Evolutionary conservation across 1,140 invertebrate genomes (phyloP), one percentile per base, ranked within the genome.

Genomic region (Ceratoteleas bidentatus): DNA sequence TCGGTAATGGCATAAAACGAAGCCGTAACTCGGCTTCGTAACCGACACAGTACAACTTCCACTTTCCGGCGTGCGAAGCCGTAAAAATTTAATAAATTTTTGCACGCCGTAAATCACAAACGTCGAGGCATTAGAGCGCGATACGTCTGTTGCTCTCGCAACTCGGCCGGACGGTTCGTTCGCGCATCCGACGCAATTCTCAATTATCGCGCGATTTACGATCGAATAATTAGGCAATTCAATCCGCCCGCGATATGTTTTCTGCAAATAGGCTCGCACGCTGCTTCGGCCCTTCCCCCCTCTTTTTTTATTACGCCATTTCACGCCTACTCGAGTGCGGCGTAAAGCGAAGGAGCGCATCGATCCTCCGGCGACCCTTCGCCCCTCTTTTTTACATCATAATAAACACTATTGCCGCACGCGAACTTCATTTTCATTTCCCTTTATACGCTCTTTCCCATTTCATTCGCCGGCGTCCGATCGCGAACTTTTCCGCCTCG

Each of bases 241-340:
- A 64, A 58, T 58, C 43, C 7, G 16, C 32, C 14, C 36, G 24
- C 60, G 24, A 47, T 49, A 50, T 49, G 53, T 58, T 75, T 75
- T 53, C 53, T 15, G 38, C 33, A 54, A 50, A 68, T 61, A 34
- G 62, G 33, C 7, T 13, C 36, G 36, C 47, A 43, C 52, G 36
- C 36, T 54, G 52, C 36, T 74, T 64, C 43, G 14, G 47, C 38
- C n/a, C 43, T 40, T 52, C 10, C 45, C 16, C 16, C n/a, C 13
- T 6, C 13, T 53, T 53, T 66, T 65, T 72, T 73, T 80, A 73
- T 73, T 56, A 34, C 45, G 24, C 77, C 64, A 69, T 80, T 80
- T 80, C 77, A 80, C 77, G 77, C 77, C 64, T 38, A 64, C 64
- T 74, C 64, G 68, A 80, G 77, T 80, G 70, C 69, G 52, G 45